A percentile compares a stretch with the other conserved stretches of the same genome.
phyloP scores from a whole-genome alignment of 2,797 vertebrate species.

The Aldrovandia affinis region DNA sequence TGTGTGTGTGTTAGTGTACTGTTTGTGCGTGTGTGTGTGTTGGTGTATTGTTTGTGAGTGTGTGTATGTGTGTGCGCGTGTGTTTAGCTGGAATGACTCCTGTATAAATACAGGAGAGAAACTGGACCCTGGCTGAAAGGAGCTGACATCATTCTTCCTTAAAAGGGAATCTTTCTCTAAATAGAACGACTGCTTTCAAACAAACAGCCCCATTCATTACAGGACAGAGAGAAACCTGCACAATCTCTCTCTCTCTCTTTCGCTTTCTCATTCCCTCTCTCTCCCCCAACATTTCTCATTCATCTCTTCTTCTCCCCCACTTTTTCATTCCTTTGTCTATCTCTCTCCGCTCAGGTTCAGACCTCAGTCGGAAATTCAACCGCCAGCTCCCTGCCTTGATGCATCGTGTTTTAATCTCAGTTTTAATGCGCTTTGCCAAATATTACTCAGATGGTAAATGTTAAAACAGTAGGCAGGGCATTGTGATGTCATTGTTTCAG shows the following conservation, averaged over 20 bases:
- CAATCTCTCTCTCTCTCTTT: background rate
- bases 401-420: background rate
- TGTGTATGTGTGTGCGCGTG: conserved; percentile 8
- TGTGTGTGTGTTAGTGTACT: background rate
- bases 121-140: conserved; percentile 61
- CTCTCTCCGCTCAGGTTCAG: background rate
- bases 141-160: conserved; percentile 81
- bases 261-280: background rate
- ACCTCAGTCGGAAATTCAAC: background rate
- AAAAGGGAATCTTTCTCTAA: conserved; percentile 79
- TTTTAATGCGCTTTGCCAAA: background rate
- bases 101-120: conserved; percentile 69
- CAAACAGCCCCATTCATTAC: conserved; percentile 62
- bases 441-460: background rate
- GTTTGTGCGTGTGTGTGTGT: background rate
- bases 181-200: conserved; percentile 61
- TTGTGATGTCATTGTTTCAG: background rate
- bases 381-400: background rate
- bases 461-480: background rate
- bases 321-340: background rate
- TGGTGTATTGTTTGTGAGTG: conserved; percentile 7
- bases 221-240: conserved; percentile 43
- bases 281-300: background rate
- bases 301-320: background rate
- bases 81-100: conserved; percentile 73